phyloP scores from a whole-genome alignment of 2,113 vertebrate species.

The Antigone vipio region DNA sequence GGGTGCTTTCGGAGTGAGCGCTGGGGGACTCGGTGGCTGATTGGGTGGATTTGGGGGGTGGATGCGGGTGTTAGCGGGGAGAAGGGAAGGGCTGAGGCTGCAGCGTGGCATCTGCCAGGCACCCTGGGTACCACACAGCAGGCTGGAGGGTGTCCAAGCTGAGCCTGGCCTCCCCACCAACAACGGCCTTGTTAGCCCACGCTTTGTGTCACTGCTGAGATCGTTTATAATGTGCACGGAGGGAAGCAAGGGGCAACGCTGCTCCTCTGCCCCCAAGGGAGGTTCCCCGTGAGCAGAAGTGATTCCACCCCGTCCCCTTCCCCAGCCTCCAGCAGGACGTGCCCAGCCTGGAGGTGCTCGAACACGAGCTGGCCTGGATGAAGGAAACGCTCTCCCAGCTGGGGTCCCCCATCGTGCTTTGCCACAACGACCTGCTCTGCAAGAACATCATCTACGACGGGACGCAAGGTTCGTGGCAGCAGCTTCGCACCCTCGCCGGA shows the following conservation, averaged over 20 bases:
- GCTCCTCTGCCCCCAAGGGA: not conserved
- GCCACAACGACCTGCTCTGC: conserved; percentile 96
- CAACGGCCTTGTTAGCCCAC: accelerated
- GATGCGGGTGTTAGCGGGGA: not conserved
- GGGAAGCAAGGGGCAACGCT: not conserved
- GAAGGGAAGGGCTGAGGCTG: not conserved
- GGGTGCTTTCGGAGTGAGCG: accelerated
- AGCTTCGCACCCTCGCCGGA: accelerated
- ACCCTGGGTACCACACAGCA: not conserved
- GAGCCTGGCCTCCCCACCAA: not conserved
- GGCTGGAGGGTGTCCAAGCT: accelerated
- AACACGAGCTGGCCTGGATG: conserved; percentile 91
- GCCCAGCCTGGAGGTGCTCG: conserved; percentile 84
- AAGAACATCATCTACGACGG: conserved; percentile 95
- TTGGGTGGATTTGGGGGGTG: not conserved
- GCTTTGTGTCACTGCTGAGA: not conserved
- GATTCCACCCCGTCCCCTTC: not conserved
- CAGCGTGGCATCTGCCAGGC: accelerated
- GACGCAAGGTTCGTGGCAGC: conserved; percentile 76
- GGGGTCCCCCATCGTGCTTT: conserved; percentile 91
- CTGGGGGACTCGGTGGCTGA: too few relatives aligned
- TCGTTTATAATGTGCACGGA: accelerated
- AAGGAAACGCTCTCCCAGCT: conserved; percentile 87
- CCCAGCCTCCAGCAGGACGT: conserved; percentile 85
- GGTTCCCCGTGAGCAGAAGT: not conserved